Percentiles rank a stretch among this genome's conserved stretches.
phyloP scores from a whole-genome alignment of 2,113 vertebrate species.

The Centropus bengalensis region DNA sequence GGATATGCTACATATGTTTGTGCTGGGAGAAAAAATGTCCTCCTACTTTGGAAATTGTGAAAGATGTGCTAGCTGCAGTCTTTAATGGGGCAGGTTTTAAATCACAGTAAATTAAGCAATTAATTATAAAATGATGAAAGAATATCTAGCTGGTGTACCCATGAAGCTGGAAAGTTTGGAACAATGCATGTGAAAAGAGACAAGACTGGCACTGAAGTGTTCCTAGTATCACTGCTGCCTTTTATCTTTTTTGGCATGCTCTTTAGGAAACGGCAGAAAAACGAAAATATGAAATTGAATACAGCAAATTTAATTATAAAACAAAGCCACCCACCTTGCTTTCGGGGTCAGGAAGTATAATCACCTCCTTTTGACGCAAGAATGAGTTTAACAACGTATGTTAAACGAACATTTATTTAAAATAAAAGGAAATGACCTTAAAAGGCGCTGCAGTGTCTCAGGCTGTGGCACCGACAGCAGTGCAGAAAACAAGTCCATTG shows the following conservation, averaged over 20 bases:
- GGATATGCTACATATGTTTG: not conserved
- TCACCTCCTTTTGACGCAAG: constrained; percentile 70
- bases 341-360: constrained; percentile 73
- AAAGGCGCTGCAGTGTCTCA: constrained; percentile 51
- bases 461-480: constrained; percentile 18
- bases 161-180: constrained; percentile 34
- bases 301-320: constrained; percentile 66
- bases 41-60: not conserved
- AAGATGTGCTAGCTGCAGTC: not conserved
- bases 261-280: constrained; percentile 57
- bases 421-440: constrained; percentile 73
- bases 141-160: not conserved
- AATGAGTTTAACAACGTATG: constrained; percentile 64
- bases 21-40: not conserved
- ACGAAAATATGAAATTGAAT: constrained; percentile 61
- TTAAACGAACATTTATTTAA: constrained; percentile 71
- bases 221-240: constrained; percentile 8
- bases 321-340: constrained; percentile 77
- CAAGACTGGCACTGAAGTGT: constrained; percentile 5
- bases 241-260: constrained; percentile 53
- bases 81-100: constrained; percentile 17
- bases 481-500: constrained; percentile 19
- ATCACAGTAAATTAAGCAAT: constrained; percentile 35
- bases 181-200: not conserved
- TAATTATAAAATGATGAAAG: not conserved